Evolutionary conservation across 2,797 vertebrate species (phyloP).

Genomic region (Parauchenoglanis punctatus): DNA sequence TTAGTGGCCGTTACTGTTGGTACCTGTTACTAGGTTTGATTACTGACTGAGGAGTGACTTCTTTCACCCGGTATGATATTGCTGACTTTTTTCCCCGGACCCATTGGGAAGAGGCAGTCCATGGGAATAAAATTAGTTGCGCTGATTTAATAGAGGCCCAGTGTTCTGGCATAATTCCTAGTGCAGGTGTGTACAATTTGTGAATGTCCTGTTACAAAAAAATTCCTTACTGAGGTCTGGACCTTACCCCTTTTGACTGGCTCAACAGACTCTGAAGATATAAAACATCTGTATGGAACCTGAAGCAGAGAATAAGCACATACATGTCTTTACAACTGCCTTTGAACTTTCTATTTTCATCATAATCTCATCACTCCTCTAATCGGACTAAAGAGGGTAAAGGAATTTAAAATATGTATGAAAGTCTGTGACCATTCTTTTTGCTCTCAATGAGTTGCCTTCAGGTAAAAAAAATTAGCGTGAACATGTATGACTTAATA

Average conservation of each 20-base stretch:
- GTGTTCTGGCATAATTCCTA: background rate
- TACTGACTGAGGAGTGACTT: background rate
- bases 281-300: background rate
- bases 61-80: background rate
- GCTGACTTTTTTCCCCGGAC: background rate
- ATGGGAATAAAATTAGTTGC: background rate
- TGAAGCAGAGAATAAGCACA: background rate
- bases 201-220: background rate
- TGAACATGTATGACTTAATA: background rate
- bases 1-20: background rate
- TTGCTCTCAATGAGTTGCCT: background rate
- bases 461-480: background rate
- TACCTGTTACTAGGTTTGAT: background rate
- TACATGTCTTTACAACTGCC: background rate
- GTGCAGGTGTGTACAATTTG: background rate
- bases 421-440: background rate
- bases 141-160: background rate
- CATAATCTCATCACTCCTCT: background rate
- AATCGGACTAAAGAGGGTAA: background rate
- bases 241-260: background rate
- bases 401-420: background rate
- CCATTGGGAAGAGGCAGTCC: background rate
- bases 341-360: background rate
- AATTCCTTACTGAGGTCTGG: background rate
- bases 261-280: background rate